These are phyloP conservation scores for Hypomecis punctinalis DNA, from an alignment of 2,888 invertebrate genomes.

Conservation along the genomic window DNA sequence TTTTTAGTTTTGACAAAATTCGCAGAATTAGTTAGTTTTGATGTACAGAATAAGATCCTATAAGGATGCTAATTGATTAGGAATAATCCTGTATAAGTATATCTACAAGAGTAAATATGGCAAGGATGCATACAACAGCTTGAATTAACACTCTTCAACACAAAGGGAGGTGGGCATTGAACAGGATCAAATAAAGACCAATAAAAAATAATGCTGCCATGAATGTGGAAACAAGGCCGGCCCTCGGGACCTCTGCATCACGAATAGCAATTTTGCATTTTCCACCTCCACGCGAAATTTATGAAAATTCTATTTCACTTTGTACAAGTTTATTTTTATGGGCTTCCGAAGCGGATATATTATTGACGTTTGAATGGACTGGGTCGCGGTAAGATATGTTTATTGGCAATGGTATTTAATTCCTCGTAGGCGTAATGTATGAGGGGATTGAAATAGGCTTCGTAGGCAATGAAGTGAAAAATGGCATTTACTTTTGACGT, in stretches of 20 bases:
- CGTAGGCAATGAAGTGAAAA: neutral
- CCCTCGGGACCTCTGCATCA: conserved; percentile 55
- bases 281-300: conserved; percentile 42
- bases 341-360: conserved; percentile 24
- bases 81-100: too few species aligned
- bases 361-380: conserved; percentile 17
- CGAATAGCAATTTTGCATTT: conserved; percentile 54
- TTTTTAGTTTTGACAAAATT: too few species aligned
- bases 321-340: conserved; percentile 37
- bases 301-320: conserved; percentile 42
- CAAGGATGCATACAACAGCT: neutral
- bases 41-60: too few species aligned
- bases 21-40: too few species aligned
- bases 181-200: conserved; percentile 55
- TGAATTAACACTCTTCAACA: conserved; percentile 6
- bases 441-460: neutral
- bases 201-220: conserved; percentile 71
- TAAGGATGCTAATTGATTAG: too few species aligned
- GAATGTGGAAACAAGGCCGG: conserved; percentile 57
- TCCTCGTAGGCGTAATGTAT: neutral
- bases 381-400: conserved; percentile 4
- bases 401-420: neutral
- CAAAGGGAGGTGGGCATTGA: conserved; percentile 45
- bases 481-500: neutral
- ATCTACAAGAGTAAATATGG: too few species aligned